Conservation (phyloP, 2,888 invertebrate species). For the Lasius fuliginosus region DNA sequence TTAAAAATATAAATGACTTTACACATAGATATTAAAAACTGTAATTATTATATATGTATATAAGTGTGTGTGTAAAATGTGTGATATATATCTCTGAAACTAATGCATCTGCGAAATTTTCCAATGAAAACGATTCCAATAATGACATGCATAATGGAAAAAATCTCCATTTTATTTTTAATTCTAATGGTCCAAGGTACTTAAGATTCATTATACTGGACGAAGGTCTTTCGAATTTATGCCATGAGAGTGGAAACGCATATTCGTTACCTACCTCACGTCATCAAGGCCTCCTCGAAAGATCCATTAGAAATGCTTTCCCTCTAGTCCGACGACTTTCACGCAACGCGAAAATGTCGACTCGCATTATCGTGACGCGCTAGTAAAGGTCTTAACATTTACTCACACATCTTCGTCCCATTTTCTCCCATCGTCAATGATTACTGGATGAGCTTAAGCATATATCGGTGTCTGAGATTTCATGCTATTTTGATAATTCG, state of each 20-base stretch:
- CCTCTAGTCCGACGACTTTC: conserved; percentile 59
- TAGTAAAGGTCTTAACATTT: conserved; percentile 59
- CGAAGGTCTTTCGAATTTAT: conserved; percentile 14
- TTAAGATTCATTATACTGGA: conserved; percentile 28
- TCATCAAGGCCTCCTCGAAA: neutral
- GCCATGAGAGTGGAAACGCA: neutral
- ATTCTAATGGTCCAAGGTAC: conserved; percentile 10
- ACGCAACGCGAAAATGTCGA: conserved; percentile 67
- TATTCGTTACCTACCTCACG: conserved; percentile 52
- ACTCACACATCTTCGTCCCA: neutral
- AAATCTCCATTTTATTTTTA: conserved; percentile 6
- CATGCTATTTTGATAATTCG: neutral
- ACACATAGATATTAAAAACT: neutral
- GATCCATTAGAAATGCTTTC: conserved; percentile 8
- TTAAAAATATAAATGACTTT: neutral
- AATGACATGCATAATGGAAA: neutral
- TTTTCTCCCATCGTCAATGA: neutral
- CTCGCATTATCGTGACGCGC: conserved; percentile 46
- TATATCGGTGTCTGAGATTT: neutral
- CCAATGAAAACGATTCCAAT: neutral
- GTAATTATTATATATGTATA: neutral
- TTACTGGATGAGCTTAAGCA: neutral
- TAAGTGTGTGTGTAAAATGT: too few relatives aligned
- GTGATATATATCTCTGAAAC: neutral
- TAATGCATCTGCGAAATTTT: conserved; percentile 10